Evolutionary conservation across 2,797 vertebrate genomes (phyloP).

Genomic region (Hyperoplus immaculatus): DNA sequence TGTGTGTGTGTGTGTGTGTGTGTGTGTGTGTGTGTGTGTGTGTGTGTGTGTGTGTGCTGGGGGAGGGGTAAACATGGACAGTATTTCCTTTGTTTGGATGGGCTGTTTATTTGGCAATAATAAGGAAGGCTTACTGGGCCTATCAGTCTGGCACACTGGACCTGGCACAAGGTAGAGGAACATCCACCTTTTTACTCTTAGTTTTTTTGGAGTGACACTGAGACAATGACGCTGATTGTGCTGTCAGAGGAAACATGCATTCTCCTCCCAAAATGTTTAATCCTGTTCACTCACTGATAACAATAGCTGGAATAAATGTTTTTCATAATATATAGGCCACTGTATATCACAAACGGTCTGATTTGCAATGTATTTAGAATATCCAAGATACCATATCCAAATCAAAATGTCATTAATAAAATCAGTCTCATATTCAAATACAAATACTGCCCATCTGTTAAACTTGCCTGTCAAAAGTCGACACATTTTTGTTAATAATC

Average conservation of each 20-base stretch:
- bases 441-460: not conserved
- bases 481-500: conserved; percentile 31
- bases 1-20: conserved; percentile 6
- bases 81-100: conserved; percentile 85
- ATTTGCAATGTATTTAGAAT: conserved; percentile 21
- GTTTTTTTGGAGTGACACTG: conserved; percentile 56
- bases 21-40: conserved; percentile 4
- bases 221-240: conserved; percentile 60
- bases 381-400: not conserved
- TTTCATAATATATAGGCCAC: conserved; percentile 15
- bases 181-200: conserved; percentile 73
- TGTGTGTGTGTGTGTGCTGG: not conserved
- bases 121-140: conserved; percentile 71
- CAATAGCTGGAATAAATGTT: conserved; percentile 58
- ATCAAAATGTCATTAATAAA: not conserved
- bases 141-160: conserved; percentile 58
- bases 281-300: conserved; percentile 53
- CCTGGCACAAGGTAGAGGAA: conserved; percentile 74
- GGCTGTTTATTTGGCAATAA: conserved; percentile 80
- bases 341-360: not conserved
- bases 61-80: conserved; percentile 42
- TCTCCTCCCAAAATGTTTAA: conserved; percentile 59
- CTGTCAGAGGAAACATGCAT: conserved; percentile 54
- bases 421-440: not conserved
- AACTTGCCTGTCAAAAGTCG: conserved; percentile 27